phyloP scores from a whole-genome alignment of 1,140 invertebrate genomes.

The Lanistes nyassanus region DNA sequence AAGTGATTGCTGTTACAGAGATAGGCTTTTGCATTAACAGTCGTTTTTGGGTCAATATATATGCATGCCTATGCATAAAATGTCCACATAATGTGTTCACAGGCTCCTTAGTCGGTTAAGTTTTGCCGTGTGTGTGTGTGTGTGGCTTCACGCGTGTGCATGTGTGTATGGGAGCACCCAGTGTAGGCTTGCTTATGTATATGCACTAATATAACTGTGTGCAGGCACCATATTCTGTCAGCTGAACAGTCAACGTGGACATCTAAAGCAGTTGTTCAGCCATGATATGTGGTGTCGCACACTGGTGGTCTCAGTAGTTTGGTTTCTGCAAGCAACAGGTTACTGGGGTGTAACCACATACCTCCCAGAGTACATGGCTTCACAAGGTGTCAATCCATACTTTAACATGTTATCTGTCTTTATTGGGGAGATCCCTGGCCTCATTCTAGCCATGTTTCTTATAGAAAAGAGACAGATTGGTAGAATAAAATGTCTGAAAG shows the following conservation, averaged over 20 bases:
- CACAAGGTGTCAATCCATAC: constrained; percentile 50
- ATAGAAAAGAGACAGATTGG: constrained; percentile 55
- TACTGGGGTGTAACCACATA: constrained; percentile 61
- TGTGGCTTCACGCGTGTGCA: not conserved
- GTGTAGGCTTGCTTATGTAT: not conserved
- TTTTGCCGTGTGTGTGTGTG: not conserved
- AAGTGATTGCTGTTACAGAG: too few relatives aligned
- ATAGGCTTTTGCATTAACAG: too few relatives aligned
- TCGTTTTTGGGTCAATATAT: too few relatives aligned
- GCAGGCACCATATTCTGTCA: constrained; percentile 47
- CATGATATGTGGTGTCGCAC: constrained; percentile 36
- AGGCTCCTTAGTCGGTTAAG: too few relatives aligned
- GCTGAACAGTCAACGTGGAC: constrained; percentile 35
- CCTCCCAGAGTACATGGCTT: constrained; percentile 54
- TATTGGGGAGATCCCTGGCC: constrained; percentile 58
- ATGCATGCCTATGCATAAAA: too few relatives aligned
- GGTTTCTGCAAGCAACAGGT: constrained; percentile 57
- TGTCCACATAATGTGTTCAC: too few relatives aligned
- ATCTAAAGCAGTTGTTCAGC: constrained; percentile 48
- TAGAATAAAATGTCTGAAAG: constrained; percentile 50
- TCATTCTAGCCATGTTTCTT: constrained; percentile 54
- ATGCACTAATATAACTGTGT: constrained; percentile 24
- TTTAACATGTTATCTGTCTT: constrained; percentile 61
- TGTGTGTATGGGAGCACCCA: not conserved
- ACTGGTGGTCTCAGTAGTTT: constrained; percentile 42